These are phyloP conservation scores for Acronicta aceris DNA, from an alignment of 2,888 invertebrate genomes.

Conservation along the genomic window DNA sequence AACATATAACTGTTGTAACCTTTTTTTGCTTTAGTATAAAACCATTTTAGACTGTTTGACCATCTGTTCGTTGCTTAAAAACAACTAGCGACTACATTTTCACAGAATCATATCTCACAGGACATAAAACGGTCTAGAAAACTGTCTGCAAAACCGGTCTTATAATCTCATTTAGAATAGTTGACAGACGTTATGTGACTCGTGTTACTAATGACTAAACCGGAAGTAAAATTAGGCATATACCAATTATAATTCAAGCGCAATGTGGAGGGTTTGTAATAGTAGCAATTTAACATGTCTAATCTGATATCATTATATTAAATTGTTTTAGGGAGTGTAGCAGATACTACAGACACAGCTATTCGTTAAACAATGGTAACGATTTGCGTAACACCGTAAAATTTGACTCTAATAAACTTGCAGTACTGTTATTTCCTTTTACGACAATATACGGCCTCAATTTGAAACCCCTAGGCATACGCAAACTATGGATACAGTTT, in stretches of 20 bases:
- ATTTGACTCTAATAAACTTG: conserved; percentile 17
- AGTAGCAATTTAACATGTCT: conserved; percentile 32
- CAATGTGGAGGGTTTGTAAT: conserved; percentile 33
- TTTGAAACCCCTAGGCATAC: conserved; percentile 28
- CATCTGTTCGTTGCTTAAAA: conserved; percentile 2
- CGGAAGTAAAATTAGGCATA: conserved; percentile 49
- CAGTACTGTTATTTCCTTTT: conserved; percentile 50
- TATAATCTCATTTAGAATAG: conserved; percentile 24
- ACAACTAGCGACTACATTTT: conserved; percentile 15
- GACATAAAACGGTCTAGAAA: conserved; percentile 36
- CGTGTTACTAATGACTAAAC: conserved; percentile 30
- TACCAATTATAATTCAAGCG: conserved; percentile 16
- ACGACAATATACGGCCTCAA: conserved; percentile 31
- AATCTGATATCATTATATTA: conserved; percentile 39
- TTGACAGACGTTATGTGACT: conserved; percentile 28
- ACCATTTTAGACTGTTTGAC: neutral
- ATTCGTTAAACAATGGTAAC: conserved; percentile 7
- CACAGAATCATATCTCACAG: conserved; percentile 44
- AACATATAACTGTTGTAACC: neutral
- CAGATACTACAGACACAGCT: neutral
- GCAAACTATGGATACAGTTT: conserved; percentile 19
- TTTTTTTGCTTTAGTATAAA: conserved; percentile 10
- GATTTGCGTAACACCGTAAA: conserved; percentile 25
- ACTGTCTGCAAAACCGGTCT: conserved; percentile 42
- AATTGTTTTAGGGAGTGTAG: conserved; percentile 30